Evolutionary conservation across 1,140 invertebrate species (phyloP).

Genomic region (Zaprionus inermis): DNA sequence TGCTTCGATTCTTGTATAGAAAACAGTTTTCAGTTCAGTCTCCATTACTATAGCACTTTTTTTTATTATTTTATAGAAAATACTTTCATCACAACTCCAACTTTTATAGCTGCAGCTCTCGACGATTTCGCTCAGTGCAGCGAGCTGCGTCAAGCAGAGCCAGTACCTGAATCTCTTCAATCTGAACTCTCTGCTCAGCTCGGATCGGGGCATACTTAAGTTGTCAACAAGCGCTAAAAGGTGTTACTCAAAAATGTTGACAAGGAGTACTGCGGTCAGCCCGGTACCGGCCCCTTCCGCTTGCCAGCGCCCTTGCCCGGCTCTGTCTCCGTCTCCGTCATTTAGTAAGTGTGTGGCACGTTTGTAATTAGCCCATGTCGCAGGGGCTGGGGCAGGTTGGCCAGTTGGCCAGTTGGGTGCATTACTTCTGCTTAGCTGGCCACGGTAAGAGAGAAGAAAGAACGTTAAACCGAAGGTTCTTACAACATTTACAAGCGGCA

Average conservation of each 20-base stretch:
- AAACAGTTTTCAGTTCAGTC: no score
- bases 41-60: no score
- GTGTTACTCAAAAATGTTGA: constrained; percentile 41
- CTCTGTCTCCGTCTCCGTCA: not conserved
- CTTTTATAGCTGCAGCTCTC: not conserved
- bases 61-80: no score
- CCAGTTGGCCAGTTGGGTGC: not conserved
- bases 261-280: constrained; percentile 37
- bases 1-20: no score
- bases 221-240: constrained; percentile 43
- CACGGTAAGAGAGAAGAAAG: not conserved
- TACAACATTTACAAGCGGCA: constrained; percentile 13
- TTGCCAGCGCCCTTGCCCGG: no score
- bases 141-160: not conserved
- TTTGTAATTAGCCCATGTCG: constrained; percentile 38
- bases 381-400: constrained; percentile 3
- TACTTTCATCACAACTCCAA: no score
- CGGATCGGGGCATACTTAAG: constrained; percentile 25
- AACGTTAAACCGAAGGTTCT: constrained; percentile 19
- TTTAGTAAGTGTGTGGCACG: constrained; percentile 4
- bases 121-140: constrained; percentile 1
- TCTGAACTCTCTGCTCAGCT: not conserved
- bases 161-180: constrained; percentile 6
- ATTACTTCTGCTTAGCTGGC: constrained; percentile 34
- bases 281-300: not conserved